Conservation (phyloP, 2,113 vertebrate genomes). For the Rissa tridactyla region DNA sequence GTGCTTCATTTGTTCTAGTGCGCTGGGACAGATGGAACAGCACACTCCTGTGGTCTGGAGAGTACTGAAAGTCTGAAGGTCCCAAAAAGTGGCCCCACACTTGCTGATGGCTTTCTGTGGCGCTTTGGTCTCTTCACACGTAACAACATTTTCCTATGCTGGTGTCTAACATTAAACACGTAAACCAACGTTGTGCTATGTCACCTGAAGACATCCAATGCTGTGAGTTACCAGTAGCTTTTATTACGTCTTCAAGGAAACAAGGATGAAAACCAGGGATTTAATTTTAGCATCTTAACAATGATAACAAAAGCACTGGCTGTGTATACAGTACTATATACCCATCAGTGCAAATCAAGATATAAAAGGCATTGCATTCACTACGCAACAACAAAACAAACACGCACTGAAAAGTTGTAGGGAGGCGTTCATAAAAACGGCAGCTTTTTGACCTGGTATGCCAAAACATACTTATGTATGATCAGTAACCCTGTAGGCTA, state of each 20-base stretch:
- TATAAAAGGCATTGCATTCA: not conserved
- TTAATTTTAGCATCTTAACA: not conserved
- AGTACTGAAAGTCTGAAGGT: not conserved
- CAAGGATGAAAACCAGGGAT: not conserved
- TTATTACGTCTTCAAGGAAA: not conserved
- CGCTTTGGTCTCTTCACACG: not conserved
- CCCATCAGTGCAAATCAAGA: not conserved
- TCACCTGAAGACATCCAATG: not conserved
- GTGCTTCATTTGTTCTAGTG: conserved; percentile 16
- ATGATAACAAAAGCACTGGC: not conserved
- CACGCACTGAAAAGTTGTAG: not conserved
- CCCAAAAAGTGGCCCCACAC: not conserved
- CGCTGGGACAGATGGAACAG: conserved; percentile 42
- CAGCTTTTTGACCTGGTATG: not conserved
- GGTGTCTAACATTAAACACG: not conserved
- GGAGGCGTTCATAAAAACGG: not conserved
- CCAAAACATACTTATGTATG: not conserved
- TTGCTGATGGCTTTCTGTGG: not conserved
- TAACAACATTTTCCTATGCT: not conserved
- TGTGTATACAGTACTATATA: not conserved
- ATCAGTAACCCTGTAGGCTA: not conserved
- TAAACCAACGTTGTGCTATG: not conserved
- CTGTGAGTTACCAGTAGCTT: not conserved
- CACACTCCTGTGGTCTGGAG: not conserved
- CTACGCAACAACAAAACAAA: not conserved